phyloP scores from a whole-genome alignment of 2,797 vertebrate genomes.

The Trachurus trachurus region DNA sequence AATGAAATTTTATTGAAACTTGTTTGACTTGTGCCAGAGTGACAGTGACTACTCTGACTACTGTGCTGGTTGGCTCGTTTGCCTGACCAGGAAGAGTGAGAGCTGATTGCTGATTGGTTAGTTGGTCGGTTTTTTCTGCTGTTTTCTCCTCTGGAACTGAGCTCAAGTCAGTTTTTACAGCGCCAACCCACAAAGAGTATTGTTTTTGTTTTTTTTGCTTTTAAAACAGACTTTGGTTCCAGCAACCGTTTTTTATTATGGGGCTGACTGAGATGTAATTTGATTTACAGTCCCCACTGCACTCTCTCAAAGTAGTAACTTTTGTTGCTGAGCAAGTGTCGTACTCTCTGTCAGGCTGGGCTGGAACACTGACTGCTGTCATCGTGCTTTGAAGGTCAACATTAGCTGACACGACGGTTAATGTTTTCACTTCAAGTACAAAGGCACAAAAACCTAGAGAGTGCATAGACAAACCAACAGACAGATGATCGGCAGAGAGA shows the following conservation, averaged over 20 bases:
- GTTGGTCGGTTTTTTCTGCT: slow-evolving; percentile 68
- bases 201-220: not conserved
- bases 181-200: slow-evolving; percentile 66
- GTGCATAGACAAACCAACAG: slow-evolving; percentile 13
- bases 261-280: not conserved
- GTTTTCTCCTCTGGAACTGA: slow-evolving; percentile 80
- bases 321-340: not conserved
- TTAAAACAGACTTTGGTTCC: slow-evolving; percentile 18
- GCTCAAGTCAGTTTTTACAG: slow-evolving; percentile 79
- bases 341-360: slow-evolving; percentile 62
- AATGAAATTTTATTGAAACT: not conserved
- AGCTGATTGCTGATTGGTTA: slow-evolving; percentile 70
- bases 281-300: not conserved
- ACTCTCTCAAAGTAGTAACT: not conserved
- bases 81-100: slow-evolving; percentile 53
- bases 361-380: slow-evolving; percentile 74
- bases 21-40: slow-evolving; percentile 70
- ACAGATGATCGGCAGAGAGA: slow-evolving; percentile 20
- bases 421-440: not conserved
- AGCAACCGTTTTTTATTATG: not conserved
- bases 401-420: slow-evolving; percentile 22
- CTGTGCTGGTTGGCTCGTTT: slow-evolving; percentile 45
- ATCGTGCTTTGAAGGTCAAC: slow-evolving; percentile 62
- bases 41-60: slow-evolving; percentile 42
- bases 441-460: not conserved